Evolutionary conservation across 2,113 vertebrate genomes (phyloP), one percentile per base, ranked within the genome.

Genomic region (Corythaixoides concolor): DNA sequence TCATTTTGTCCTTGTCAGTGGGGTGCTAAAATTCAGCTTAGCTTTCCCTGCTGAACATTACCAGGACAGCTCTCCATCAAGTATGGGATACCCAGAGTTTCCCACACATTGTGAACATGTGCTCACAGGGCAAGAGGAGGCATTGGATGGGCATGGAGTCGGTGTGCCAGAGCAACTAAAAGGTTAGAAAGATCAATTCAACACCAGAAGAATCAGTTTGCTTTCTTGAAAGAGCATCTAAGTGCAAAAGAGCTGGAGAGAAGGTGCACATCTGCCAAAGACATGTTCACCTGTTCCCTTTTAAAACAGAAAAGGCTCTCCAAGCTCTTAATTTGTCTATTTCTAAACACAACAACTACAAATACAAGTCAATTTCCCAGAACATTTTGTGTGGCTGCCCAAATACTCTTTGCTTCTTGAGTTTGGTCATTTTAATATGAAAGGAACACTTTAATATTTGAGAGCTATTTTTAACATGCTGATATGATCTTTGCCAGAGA

Each of bases 51-150:
- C 60, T 55, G 53, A 92, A 33, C 39, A 5, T 49, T 49, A 35
- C 47, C 63, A 66, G 37, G 23, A 76, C 23, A 84, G 27, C 45
- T 80, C 80, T 83, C 50, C 50, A 21, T 41, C 11, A n/a, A 22
- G 20, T 12, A 59, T 7, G 23, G 72, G 15, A 59, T 19, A 21
- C 13, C 50, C 24, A 3, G 1, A 5, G 5, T 11, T 23, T 28
- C 32, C 35, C 5, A 2, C 30, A 47, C 1, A 2, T 7, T 35
- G 70, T 15, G 35, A 64, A 35, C 0, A 0, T n/a, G 83, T 32
- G 41, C 45, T 55, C 19, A 11, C 2, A 12, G 58, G 35, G 39
- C 32, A 28, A 60, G 32, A 50, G n/a, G 15, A 30, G 11, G 37
- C 53, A 24, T 3, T 30, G 64, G 32, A 50, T 3, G 9, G 47